Evolutionary conservation across 2,797 vertebrate species (phyloP), one percentile per base, ranked within the genome.

Genomic region (Anniella stebbinsi): DNA sequence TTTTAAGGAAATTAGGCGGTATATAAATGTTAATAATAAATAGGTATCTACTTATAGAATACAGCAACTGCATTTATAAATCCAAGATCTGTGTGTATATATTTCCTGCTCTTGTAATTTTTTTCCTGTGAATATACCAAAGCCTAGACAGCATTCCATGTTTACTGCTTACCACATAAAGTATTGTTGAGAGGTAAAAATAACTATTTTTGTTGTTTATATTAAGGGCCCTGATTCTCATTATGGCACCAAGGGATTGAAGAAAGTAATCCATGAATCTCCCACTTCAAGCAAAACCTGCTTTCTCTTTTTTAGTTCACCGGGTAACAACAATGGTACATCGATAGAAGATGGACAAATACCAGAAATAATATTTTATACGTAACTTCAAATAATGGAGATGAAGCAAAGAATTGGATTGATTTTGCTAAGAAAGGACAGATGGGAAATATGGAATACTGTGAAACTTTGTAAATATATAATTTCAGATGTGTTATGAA

Each of bases 291-390:
- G 98, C 98, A 99, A 98, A 97, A 99, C 99, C 30, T 98, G 98
- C 87, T 99, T 99, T 97, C 98, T 98, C 92, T 99, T 99, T 97
- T 99, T 98, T 96, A 99, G 98, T 91, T 99, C 99, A 11, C 98
- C 99, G 0, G 99, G 99, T 94, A 99, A 99, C 97, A 99, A 99
- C 94, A 99, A 99, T 10, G 99, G 99, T 94, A 99, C 99, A 75
- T 99, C 99, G 0, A 98, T 99, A 96, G 99, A 99, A 97, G 99
- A 99, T 80, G 99, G 99, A 96, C 99, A 99, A 94, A 99, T 99
- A 96, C 99, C 99, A 23, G 99, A 99, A 97, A 98, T 99, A 95
- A 99, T 99, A 97, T 99, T 99, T 97, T 99, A 99, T 96, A 99
- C 98, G 96, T 99, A 97, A 95, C 60, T 91, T 88, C 91, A 88